phyloP scores from a whole-genome alignment of 1,140 invertebrate genomes.

The Ceratina calcarata region DNA sequence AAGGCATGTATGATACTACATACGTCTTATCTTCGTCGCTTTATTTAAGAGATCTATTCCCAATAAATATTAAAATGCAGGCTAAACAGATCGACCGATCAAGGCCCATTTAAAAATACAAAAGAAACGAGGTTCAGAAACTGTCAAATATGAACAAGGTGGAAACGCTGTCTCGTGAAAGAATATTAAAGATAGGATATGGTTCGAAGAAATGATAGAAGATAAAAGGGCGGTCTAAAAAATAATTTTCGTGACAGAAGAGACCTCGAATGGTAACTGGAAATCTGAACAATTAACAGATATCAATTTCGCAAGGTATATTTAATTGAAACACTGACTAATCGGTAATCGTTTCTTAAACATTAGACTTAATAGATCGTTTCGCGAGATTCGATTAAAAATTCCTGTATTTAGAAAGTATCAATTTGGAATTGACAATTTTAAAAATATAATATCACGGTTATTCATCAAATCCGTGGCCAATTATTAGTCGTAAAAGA shows the following conservation, averaged over 20 bases:
- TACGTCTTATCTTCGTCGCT: constrained; percentile 27
- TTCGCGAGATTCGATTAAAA: neutral
- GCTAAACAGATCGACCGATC: neutral
- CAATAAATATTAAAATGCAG: constrained; percentile 7
- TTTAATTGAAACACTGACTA: neutral
- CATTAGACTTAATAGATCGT: constrained; percentile 1
- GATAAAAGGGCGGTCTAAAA: too few species aligned
- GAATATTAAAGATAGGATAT: too few species aligned
- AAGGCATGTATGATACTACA: neutral
- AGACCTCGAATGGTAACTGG: constrained; percentile 6
- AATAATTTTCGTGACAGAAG: too few species aligned
- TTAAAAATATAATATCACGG: constrained; percentile 9
- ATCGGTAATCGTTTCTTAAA: neutral
- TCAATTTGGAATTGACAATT: neutral
- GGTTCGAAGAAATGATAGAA: too few species aligned
- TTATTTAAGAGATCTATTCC: constrained; percentile 48
- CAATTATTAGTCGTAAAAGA: too few species aligned
- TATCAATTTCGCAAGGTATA: neutral
- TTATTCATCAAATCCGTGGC: too few species aligned
- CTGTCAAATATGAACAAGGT: too few species aligned
- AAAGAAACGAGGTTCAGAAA: too few species aligned
- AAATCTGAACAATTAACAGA: neutral
- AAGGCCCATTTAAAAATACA: neutral
- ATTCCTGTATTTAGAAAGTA: too few species aligned
- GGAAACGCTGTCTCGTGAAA: too few species aligned